phyloP scores from a whole-genome alignment of 2,888 invertebrate genomes.

The Yponomeuta evonymella region DNA sequence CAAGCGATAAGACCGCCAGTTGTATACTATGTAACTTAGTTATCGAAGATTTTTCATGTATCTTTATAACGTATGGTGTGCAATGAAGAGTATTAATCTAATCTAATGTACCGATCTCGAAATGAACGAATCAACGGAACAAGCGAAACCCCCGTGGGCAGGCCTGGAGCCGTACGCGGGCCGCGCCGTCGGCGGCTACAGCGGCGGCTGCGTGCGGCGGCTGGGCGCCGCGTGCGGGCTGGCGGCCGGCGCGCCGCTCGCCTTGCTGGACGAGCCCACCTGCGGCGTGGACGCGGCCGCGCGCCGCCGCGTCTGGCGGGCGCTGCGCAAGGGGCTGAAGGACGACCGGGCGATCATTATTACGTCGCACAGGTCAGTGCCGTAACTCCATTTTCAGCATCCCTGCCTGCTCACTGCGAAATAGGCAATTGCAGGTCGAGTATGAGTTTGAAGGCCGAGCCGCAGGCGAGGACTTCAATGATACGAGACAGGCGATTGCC shows the following conservation, averaged over 20 bases:
- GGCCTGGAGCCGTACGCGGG: conserved; percentile 29
- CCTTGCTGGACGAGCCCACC: conserved; percentile 85
- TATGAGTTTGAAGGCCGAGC: no score
- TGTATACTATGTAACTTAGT: no score
- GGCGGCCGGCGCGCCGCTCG: conserved; percentile 65
- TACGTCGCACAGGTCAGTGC: conserved; percentile 80
- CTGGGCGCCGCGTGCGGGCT: conserved; percentile 36
- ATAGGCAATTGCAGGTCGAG: no score
- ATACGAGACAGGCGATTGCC: no score
- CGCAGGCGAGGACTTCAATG: no score
- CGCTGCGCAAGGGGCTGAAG: conserved; percentile 68
- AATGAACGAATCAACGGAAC: no score
- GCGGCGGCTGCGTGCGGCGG: conserved; percentile 85
- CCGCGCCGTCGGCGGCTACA: conserved; percentile 50
- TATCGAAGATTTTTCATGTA: no score
- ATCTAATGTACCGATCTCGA: no score
- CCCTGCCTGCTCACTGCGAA: no score
- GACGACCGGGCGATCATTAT: conserved; percentile 77
- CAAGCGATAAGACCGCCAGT: no score
- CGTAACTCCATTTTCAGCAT: background rate
- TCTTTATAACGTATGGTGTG: no score
- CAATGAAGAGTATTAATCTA: no score
- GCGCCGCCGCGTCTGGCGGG: conserved; percentile 79
- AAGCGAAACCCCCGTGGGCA: background rate
- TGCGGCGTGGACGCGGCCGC: conserved; percentile 83